A percentile compares a stretch with the other conserved stretches of the same genome.
Evolutionary conservation across 2,113 vertebrate species (phyloP).

Genomic region (Eidolon helvum): DNA sequence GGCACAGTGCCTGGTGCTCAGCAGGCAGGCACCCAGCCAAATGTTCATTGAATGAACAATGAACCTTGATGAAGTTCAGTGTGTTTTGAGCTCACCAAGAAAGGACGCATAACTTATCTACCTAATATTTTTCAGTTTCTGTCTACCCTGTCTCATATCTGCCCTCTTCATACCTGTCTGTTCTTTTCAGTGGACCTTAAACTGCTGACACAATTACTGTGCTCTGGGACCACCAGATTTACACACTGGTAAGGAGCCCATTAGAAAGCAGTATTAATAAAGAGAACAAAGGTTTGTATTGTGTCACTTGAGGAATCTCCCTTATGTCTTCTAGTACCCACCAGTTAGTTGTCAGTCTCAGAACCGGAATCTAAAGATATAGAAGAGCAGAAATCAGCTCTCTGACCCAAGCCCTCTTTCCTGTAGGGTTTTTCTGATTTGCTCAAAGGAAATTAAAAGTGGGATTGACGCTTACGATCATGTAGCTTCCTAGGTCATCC

Average conservation of each 20-base stretch:
- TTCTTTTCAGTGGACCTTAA: neutral
- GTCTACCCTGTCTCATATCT: neutral
- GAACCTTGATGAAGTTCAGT: neutral
- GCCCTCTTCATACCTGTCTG: neutral
- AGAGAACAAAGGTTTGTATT: neutral
- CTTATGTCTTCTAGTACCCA: neutral
- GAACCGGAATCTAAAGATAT: neutral
- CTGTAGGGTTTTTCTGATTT: neutral
- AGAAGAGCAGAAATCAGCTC: conserved; percentile 10
- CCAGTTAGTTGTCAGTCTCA: neutral
- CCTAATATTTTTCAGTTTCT: neutral
- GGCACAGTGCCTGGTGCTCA: neutral
- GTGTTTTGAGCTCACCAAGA: neutral
- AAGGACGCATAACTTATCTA: neutral
- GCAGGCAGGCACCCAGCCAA: neutral
- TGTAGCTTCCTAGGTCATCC: neutral
- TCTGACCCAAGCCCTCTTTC: neutral
- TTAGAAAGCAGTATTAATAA: neutral
- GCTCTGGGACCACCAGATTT: neutral
- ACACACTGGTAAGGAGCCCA: neutral
- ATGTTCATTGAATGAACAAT: neutral
- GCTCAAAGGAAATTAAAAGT: neutral
- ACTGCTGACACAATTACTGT: neutral
- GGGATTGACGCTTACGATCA: neutral
- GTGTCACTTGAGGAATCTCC: neutral